These are phyloP conservation scores for Natrix natrix DNA, from an alignment of 2,797 vertebrate genomes.

Conservation along the genomic window DNA sequence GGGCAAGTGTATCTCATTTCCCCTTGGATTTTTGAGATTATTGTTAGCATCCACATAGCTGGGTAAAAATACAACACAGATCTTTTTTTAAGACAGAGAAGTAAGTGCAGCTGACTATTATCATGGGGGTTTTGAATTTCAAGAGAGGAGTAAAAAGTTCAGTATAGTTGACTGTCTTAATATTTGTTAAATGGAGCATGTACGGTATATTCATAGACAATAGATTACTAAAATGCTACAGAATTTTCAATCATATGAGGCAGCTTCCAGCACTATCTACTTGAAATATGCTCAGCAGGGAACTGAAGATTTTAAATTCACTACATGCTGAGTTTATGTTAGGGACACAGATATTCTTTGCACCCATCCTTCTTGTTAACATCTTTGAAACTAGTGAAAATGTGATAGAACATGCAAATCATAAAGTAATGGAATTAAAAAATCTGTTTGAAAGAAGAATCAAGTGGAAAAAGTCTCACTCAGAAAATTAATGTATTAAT, in stretches of 20 bases:
- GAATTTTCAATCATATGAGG: background rate
- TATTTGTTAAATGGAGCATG: background rate
- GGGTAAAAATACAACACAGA: conserved; percentile 41
- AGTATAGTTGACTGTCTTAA: background rate
- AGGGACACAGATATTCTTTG: background rate
- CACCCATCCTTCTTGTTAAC: too few species aligned
- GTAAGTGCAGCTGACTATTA: background rate
- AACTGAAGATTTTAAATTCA: background rate
- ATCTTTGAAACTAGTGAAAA: background rate
- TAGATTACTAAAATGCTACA: background rate
- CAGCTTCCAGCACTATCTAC: background rate
- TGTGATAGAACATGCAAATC: background rate
- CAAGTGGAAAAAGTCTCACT: background rate
- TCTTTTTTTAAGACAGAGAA: background rate
- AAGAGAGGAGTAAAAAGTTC: background rate
- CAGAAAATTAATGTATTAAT: background rate
- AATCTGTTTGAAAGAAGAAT: background rate
- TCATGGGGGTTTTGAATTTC: background rate
- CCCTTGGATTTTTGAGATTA: conserved; percentile 47
- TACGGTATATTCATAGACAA: background rate
- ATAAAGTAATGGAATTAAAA: background rate
- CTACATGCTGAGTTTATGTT: background rate
- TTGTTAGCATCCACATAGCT: conserved; percentile 52
- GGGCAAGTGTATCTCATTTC: conserved; percentile 52
- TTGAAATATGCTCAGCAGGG: background rate